Percentiles rank a stretch among this genome's conserved stretches.
Evolutionary conservation across 2,888 invertebrate species (phyloP).

Genomic region (Odontomyia ornata): DNA sequence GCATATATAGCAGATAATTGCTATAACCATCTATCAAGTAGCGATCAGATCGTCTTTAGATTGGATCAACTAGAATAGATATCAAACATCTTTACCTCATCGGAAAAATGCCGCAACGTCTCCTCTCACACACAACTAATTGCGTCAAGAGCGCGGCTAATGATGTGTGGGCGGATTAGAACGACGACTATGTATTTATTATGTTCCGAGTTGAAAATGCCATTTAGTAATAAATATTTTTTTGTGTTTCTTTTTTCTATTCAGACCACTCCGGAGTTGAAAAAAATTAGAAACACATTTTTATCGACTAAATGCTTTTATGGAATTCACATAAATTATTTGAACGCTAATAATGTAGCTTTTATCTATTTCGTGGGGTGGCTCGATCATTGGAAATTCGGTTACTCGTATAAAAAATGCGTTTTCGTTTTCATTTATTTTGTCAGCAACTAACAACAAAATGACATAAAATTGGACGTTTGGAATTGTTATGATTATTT

Average conservation of each 20-base stretch:
- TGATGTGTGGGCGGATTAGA: slow-evolving; percentile 3
- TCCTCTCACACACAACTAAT: neutral
- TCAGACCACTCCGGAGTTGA: neutral
- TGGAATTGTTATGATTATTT: neutral
- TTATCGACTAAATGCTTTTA: neutral
- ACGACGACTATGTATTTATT: neutral
- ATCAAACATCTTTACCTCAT: neutral
- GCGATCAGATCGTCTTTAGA: neutral
- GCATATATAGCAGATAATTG: neutral
- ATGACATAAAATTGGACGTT: neutral
- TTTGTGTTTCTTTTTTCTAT: too few species aligned
- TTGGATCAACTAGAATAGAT: neutral
- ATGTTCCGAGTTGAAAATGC: neutral
- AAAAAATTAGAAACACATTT: neutral
- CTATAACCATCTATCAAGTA: slow-evolving; percentile 1
- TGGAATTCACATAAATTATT: neutral
- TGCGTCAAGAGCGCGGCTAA: neutral
- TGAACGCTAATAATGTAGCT: neutral
- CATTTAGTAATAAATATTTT: neutral
- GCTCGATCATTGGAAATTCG: neutral
- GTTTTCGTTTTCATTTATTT: neutral
- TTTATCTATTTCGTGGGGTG: neutral
- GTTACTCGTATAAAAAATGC: neutral
- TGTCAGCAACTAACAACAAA: neutral
- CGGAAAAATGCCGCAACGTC: neutral